phyloP scores from a whole-genome alignment of 2,888 invertebrate species.

The Dynastes hyllus region DNA sequence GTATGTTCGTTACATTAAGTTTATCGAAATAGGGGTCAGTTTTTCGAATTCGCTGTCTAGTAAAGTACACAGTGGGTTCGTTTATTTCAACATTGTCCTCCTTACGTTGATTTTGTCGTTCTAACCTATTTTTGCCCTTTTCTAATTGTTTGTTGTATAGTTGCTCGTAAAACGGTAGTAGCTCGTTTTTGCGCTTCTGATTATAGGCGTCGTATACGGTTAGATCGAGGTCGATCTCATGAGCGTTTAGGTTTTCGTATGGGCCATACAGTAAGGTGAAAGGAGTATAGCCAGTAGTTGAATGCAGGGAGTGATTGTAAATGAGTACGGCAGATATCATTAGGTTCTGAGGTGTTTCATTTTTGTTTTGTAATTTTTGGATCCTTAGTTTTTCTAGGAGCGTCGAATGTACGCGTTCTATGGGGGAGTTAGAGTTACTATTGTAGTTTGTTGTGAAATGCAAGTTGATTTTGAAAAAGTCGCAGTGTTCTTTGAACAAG shows the following conservation, averaged over 20 bases:
- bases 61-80: background rate
- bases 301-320: conserved; percentile 27
- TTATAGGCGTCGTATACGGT: background rate
- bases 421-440: conserved; percentile 41
- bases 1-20: background rate
- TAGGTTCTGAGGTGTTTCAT: conserved; percentile 17
- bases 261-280: background rate
- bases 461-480: conserved; percentile 31
- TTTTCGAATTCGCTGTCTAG: background rate
- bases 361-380: conserved; percentile 12
- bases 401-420: conserved; percentile 38
- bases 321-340: conserved; percentile 23
- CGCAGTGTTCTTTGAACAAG: conserved; percentile 41
- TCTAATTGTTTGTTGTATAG: conserved; percentile 43
- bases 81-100: background rate
- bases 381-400: conserved; percentile 5
- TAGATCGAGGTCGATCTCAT: background rate
- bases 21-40: conserved; percentile 1
- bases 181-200: background rate
- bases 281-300: conserved; percentile 4
- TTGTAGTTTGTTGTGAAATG: conserved; percentile 42
- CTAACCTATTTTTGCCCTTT: conserved; percentile 29
- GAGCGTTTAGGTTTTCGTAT: background rate
- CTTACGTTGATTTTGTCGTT: conserved; percentile 46
- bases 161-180: conserved; percentile 47